Evolutionary conservation across 1,140 invertebrate genomes (phyloP).

Genomic region (Diorhabda elongata): DNA sequence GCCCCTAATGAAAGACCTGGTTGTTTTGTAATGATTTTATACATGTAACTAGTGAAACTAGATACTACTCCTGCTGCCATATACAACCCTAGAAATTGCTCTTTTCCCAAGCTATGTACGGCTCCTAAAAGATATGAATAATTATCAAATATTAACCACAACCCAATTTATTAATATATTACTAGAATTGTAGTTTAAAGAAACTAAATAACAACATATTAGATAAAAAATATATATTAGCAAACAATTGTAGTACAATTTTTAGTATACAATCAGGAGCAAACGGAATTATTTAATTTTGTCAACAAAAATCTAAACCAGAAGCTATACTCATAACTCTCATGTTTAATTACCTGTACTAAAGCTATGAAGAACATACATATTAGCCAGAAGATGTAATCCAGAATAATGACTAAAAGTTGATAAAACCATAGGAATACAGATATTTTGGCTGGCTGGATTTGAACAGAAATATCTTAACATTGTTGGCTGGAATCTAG

Average conservation of each 20-base stretch:
- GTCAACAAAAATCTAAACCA: no score
- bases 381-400: constrained; percentile 86
- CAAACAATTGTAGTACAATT: no score
- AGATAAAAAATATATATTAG: no score
- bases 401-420: constrained; percentile 89
- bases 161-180: no score
- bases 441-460: constrained; percentile 66
- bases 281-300: no score
- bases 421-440: constrained; percentile 85
- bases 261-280: no score
- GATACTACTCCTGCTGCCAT: constrained; percentile 83
- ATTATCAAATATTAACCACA: no score
- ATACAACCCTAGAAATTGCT: constrained; percentile 91
- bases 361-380: constrained; percentile 93
- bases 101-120: constrained; percentile 76
- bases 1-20: constrained; percentile 82
- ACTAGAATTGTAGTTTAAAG: no score
- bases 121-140: constrained; percentile 50
- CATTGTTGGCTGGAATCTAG: constrained; percentile 69
- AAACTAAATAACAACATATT: no score
- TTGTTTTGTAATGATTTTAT: constrained; percentile 66
- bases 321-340: not conserved
- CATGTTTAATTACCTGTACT: constrained; percentile 50
- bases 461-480: constrained; percentile 80
- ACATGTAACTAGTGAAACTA: constrained; percentile 78